These are phyloP conservation scores for Arothron firmamentum DNA, from an alignment of 2,113 vertebrate genomes.

Conservation along the genomic window DNA sequence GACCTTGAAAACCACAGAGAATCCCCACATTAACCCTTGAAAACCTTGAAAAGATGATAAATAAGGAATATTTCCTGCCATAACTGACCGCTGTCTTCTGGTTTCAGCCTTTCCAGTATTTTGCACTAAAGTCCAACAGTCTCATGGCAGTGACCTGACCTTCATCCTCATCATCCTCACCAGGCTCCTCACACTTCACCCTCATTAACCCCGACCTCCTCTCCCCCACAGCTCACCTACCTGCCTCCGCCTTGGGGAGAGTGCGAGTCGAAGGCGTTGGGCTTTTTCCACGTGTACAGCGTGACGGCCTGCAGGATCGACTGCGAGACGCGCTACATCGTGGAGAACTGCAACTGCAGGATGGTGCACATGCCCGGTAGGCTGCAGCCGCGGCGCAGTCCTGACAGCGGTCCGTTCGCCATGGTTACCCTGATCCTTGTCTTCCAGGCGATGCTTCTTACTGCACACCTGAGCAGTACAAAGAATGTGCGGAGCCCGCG, in stretches of 20 bases:
- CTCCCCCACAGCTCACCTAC: conserved; percentile 84
- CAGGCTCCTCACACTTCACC: too few species aligned
- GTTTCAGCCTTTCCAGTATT: too few species aligned
- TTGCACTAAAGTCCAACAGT: too few species aligned
- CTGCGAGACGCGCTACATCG: conserved; percentile 97
- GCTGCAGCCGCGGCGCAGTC: not conserved
- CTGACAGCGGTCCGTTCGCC: not conserved
- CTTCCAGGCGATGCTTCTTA: conserved; percentile 88
- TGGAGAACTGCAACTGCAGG: conserved; percentile 98
- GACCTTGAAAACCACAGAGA: too few species aligned
- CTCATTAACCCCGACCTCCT: conserved; percentile 3
- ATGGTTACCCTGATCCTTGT: conserved; percentile 38
- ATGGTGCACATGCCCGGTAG: conserved; percentile 99
- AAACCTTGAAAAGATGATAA: too few species aligned
- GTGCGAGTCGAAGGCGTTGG: conserved; percentile 88
- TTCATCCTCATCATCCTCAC: too few species aligned
- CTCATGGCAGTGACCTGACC: too few species aligned
- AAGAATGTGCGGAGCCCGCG: conserved; percentile 96
- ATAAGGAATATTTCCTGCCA: too few species aligned
- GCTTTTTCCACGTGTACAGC: conserved; percentile 94
- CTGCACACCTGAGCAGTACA: conserved; percentile 98
- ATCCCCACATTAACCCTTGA: too few species aligned
- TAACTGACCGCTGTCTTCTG: too few species aligned
- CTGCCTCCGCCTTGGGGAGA: conserved; percentile 97
- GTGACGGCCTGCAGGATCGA: conserved; percentile 96